Evolutionary conservation across 2,113 vertebrate species (phyloP).

Genomic region (Ameiurus melas): DNA sequence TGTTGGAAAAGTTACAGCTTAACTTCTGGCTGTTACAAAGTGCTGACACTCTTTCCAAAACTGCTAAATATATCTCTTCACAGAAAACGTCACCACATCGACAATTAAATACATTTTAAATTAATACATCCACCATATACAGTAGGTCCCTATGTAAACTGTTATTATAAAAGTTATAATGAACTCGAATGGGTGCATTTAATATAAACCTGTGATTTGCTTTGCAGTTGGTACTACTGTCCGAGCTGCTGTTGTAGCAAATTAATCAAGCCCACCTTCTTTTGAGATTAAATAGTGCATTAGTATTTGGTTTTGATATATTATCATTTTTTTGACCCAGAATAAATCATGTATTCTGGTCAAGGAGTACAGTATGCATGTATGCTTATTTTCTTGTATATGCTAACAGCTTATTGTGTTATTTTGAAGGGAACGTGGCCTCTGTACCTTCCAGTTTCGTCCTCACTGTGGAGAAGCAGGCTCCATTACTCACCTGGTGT

Average conservation of each 20-base stretch:
- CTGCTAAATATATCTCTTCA: background rate
- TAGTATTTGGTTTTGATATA: background rate
- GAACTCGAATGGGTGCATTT: background rate
- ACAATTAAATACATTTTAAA: background rate
- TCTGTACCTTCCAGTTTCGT: constrained; percentile 94
- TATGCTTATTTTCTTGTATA: background rate
- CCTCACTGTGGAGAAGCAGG: constrained; percentile 98
- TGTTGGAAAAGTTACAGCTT: background rate
- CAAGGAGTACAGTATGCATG: background rate
- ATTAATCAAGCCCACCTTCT: background rate
- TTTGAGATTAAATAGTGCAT: background rate
- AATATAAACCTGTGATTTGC: background rate
- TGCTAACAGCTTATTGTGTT: background rate
- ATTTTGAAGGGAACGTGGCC: constrained; percentile 81
- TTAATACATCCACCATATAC: background rate
- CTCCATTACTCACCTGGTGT: constrained; percentile 96
- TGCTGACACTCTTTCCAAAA: background rate
- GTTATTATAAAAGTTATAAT: background rate
- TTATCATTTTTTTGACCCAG: background rate
- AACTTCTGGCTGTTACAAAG: background rate
- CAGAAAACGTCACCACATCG: background rate
- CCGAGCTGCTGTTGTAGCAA: background rate
- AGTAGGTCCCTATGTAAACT: background rate
- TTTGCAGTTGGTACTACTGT: background rate
- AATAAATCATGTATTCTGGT: background rate